Evolutionary conservation across 2,113 vertebrate species (phyloP), one percentile per base, ranked within the genome.

Genomic region (Cinclus cinclus): DNA sequence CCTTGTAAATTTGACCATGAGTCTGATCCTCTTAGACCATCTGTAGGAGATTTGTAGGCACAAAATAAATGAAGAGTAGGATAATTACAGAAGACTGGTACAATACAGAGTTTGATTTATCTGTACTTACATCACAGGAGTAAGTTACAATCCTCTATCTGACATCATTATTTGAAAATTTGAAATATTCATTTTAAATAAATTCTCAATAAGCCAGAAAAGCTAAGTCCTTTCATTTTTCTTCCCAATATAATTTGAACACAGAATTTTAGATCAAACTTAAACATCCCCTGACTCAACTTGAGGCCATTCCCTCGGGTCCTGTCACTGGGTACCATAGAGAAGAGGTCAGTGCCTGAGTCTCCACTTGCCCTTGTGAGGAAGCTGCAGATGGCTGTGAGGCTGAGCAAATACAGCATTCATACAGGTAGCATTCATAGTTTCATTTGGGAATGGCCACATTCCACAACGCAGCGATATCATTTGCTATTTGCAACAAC

Each of bases 261-360:
- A 19, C 2, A 74, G 46, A 92, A 41, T 42, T 90, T 70, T 42
- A 89, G 47, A 23, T 7, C 15, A 59, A 49, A 2, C 3, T 24
- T n/a, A 8, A 68, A n/a, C 39, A 2, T 53, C 10, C 23, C 13
- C 46, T n/a, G 39, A 15, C 16, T 2, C 8, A 7, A 0, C 11
- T 53, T 53, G 9, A 46, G 6, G n/a, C 9, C 11, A 10, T 53
- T 75, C 28, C 15, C 69, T 68, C 0, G 0, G 13, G 28, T 67
- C 20, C 13, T n/a, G n/a, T 47, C n/a, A 2, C 23, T 39, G 69
- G 23, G 1, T 11, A n/a, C 39, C 33, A 25, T 7, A 52, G 20
- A n/a, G 44, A 11, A 59, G 46, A 46, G 53, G 1, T 24, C 60
- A 39, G 44, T 37, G 44, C 23, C n/a, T 14, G n/a, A 24, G 30